Conservation (phyloP, 1,140 invertebrate genomes). For the Coenobita brevimanus region DNA sequence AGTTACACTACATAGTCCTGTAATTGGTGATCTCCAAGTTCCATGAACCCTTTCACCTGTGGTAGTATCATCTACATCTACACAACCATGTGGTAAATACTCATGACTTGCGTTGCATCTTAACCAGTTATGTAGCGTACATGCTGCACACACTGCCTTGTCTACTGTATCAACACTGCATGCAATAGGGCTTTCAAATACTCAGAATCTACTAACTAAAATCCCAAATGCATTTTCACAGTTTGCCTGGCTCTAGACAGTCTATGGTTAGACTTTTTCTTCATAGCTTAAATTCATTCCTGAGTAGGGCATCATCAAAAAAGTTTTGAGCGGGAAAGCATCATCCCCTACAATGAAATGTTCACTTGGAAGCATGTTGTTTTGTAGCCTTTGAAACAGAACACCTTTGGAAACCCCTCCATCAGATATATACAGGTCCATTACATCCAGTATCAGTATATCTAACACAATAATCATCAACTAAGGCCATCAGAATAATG, state of each 20-base stretch:
- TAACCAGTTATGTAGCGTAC: slow-evolving; percentile 21
- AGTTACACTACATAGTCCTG: no score
- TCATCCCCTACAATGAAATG: slow-evolving; percentile 32
- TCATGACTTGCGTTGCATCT: slow-evolving; percentile 35
- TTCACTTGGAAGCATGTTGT: slow-evolving; percentile 36
- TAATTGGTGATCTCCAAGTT: no score
- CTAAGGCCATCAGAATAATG: no score
- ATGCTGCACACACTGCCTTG: slow-evolving; percentile 23
- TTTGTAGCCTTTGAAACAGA: no score
- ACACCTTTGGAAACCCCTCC: no score
- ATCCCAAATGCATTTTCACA: slow-evolving; percentile 35
- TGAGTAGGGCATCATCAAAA: slow-evolving; percentile 31
- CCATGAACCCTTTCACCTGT: no score
- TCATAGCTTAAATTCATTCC: slow-evolving; percentile 44
- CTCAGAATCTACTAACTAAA: slow-evolving; percentile 24
- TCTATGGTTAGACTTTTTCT: slow-evolving; percentile 38
- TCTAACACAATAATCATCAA: no score
- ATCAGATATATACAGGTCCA: no score
- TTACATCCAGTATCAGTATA: no score
- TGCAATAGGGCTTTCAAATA: no score
- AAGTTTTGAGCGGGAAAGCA: no score
- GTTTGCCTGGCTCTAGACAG: slow-evolving; percentile 14
- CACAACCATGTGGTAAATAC: slow-evolving; percentile 43
- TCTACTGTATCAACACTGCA: slow-evolving; percentile 26
- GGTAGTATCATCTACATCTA: slow-evolving; percentile 48